phyloP scores from a whole-genome alignment of 2,888 invertebrate genomes.

The Synanthedon andrenaeformis region DNA sequence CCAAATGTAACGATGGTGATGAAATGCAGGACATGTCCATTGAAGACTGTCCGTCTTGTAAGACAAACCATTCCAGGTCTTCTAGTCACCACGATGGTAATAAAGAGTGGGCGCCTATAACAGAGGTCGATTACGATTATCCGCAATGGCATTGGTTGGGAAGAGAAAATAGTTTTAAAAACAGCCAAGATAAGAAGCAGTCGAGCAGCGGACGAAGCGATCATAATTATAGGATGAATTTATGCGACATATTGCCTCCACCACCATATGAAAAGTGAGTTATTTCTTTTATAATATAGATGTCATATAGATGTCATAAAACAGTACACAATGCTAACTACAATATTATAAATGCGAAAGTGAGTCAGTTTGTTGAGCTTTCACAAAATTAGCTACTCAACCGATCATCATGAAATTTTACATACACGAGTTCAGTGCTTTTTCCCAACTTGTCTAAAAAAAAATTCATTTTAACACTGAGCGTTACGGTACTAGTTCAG shows the following conservation, averaged over 20 bases:
- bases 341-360: no score
- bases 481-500: no score
- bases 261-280: slow-evolving; percentile 62
- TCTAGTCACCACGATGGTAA: slow-evolving; percentile 57
- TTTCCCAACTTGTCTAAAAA: no score
- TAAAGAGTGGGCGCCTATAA: slow-evolving; percentile 54
- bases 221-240: slow-evolving; percentile 59
- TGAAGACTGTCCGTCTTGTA: slow-evolving; percentile 61
- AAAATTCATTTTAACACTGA: no score
- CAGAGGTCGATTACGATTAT: slow-evolving; percentile 62
- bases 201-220: slow-evolving; percentile 45
- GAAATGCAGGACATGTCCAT: slow-evolving; percentile 54
- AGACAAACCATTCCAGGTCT: slow-evolving; percentile 55
- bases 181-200: slow-evolving; percentile 40
- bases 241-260: slow-evolving; percentile 57
- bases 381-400: neutral
- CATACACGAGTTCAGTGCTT: neutral
- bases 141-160: slow-evolving; percentile 66
- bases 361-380: neutral
- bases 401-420: no score
- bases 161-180: slow-evolving; percentile 57
- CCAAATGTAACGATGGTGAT: slow-evolving; percentile 55
- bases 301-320: neutral
- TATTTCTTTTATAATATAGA: neutral
- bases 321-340: neutral